Evolutionary conservation across 1,140 invertebrate species (phyloP), one percentile per base, ranked within the genome.

Genomic region (Apis florea): DNA sequence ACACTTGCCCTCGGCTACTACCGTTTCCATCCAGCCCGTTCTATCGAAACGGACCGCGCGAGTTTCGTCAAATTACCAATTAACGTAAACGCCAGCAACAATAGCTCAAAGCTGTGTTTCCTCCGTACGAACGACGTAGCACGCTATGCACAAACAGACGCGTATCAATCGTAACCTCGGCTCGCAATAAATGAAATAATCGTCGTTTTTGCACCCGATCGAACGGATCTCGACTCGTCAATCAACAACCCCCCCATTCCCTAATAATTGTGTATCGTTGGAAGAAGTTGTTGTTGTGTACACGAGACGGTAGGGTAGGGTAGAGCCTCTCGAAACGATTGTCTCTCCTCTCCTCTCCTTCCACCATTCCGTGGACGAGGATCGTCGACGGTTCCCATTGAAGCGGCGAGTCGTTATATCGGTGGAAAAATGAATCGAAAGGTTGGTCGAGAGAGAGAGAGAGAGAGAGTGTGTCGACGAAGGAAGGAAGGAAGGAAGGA

Each of bases 41-140:
- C 31, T 84, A 88, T 88, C 78, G 84, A 82, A 84, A 85, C 77
- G 77, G 74, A 66, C 86, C 76, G 54, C 53, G 79, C 53, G 79
- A 82, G 85, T 85, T 90, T 86, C 79, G 85, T 83, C 78, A 89
- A 90, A 89, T 89, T 90, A 91, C 87, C 86, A 90, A 91, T 91
- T 91, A 91, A 91, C 87, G 83, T 88, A 85, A 90, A 88, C 83
- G 84, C 83, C 73, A 90, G 83, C 85, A 85, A 89, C 89, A 91
- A 91, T 91, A 91, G 90, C 88, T 90, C 79, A 73, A 83, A 91
- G 87, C 87, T 90, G 86, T 89, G 86, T 89, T 87, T 76, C 86
- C 85, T 85, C 56, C 31, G 31, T 5, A 2, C 66, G 61, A 84
- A 85, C 82, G 83, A 87, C 77, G 66, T 64, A 81, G 26, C 70